These are phyloP conservation scores for Myrmophylax atrothorax DNA, from an alignment of 2,113 vertebrate genomes.

Conservation along the genomic window DNA sequence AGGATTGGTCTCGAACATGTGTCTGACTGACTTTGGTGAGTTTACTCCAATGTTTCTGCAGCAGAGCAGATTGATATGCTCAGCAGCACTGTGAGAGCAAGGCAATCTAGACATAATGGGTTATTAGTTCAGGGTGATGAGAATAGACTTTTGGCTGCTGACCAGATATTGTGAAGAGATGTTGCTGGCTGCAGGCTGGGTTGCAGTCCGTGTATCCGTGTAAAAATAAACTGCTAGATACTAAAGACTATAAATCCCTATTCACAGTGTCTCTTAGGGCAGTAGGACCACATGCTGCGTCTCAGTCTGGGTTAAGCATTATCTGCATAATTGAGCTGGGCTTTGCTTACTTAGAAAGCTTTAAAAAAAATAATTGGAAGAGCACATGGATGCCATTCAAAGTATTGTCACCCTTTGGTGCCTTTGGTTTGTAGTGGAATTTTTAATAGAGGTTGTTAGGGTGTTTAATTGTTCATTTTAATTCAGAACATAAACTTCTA, in stretches of 20 bases:
- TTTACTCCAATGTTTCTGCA: background rate
- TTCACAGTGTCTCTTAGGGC: background rate
- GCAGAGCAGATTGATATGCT: background rate
- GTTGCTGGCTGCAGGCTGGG: background rate
- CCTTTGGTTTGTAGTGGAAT: background rate
- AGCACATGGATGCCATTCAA: background rate
- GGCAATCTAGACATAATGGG: background rate
- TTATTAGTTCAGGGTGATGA: background rate
- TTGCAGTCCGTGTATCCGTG: background rate
- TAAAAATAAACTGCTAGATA: background rate
- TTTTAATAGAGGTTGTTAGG: background rate
- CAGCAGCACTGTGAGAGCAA: background rate
- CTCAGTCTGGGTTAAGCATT: background rate
- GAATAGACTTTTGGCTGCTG: background rate
- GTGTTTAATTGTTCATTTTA: background rate
- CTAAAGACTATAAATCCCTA: background rate
- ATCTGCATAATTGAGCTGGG: background rate
- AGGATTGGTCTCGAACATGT: background rate
- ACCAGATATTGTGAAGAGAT: background rate
- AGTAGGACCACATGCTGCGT: background rate
- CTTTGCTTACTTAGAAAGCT: background rate
- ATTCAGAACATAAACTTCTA: background rate
- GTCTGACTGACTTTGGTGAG: background rate
- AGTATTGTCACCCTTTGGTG: background rate
- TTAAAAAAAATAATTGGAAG: background rate